phyloP scores from a whole-genome alignment of 2,888 invertebrate genomes.

The Notocelia uddmanniana region DNA sequence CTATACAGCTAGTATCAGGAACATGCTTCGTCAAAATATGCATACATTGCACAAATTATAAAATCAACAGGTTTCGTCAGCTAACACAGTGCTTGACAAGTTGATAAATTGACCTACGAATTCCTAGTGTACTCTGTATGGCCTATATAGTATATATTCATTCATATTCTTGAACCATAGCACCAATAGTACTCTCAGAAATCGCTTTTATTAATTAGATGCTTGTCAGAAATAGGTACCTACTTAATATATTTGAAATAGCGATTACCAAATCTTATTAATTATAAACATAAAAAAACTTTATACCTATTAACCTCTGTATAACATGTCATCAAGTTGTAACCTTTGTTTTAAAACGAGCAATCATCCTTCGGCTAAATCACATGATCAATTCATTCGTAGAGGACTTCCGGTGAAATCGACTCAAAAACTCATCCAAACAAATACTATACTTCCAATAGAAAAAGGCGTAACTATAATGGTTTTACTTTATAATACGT shows the following conservation, averaged over 20 bases:
- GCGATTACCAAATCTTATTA: background rate
- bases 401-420: conserved; percentile 78
- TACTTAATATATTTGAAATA: too few relatives aligned
- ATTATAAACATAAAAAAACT: background rate
- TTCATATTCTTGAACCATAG: background rate
- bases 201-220: too few relatives aligned
- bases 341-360: conserved; percentile 37
- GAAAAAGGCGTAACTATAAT: conserved; percentile 10
- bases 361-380: conserved; percentile 56
- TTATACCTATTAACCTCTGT: background rate
- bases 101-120: too few relatives aligned
- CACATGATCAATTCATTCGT: conserved; percentile 68
- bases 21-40: too few relatives aligned
- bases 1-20: too few relatives aligned
- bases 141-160: too few relatives aligned
- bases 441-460: conserved; percentile 61
- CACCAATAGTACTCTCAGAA: background rate
- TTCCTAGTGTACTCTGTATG: too few relatives aligned
- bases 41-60: too few relatives aligned
- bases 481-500: conserved; percentile 1
- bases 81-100: too few relatives aligned
- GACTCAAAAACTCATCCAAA: conserved; percentile 72
- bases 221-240: too few relatives aligned
- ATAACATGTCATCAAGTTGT: conserved; percentile 33
- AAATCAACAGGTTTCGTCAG: too few relatives aligned